phyloP scores from a whole-genome alignment of 2,113 vertebrate genomes.

The Stictonetta naevosa region DNA sequence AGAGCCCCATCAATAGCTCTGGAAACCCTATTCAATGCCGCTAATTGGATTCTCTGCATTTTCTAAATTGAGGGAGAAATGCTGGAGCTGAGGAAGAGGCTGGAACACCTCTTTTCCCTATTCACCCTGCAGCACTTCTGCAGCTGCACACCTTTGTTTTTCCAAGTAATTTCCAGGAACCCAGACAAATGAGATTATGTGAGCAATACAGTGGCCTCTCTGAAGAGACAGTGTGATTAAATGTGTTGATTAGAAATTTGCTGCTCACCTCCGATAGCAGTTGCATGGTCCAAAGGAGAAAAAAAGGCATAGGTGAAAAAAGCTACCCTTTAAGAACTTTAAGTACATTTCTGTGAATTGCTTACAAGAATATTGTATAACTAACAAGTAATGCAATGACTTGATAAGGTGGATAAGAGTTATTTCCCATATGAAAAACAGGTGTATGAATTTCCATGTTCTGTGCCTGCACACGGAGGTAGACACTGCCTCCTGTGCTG shows the following conservation, averaged over 20 bases:
- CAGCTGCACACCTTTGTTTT: slow-evolving; percentile 40
- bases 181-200: slow-evolving; percentile 26
- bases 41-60: slow-evolving; percentile 8
- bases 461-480: not conserved
- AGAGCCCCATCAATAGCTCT: not conserved
- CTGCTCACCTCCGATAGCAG: not conserved
- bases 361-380: rapidly evolving
- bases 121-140: not conserved
- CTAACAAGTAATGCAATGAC: not conserved
- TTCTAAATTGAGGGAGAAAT: slow-evolving; percentile 21
- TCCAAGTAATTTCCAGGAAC: slow-evolving; percentile 50
- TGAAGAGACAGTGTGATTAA: slow-evolving; percentile 52
- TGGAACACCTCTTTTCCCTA: not conserved
- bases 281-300: not conserved
- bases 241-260: slow-evolving; percentile 55
- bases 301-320: not conserved
- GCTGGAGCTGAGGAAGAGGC: not conserved
- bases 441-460: not conserved
- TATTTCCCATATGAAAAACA: rapidly evolving
- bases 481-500: not conserved
- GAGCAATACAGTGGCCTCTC: slow-evolving; percentile 24
- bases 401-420: not conserved
- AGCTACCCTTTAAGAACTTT: not conserved
- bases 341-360: not conserved
- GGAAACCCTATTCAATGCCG: not conserved